Evolutionary conservation across 37 sponge, comb jelly and placozoan species (phyloP).

Genomic region (Crambe crambe): DNA sequence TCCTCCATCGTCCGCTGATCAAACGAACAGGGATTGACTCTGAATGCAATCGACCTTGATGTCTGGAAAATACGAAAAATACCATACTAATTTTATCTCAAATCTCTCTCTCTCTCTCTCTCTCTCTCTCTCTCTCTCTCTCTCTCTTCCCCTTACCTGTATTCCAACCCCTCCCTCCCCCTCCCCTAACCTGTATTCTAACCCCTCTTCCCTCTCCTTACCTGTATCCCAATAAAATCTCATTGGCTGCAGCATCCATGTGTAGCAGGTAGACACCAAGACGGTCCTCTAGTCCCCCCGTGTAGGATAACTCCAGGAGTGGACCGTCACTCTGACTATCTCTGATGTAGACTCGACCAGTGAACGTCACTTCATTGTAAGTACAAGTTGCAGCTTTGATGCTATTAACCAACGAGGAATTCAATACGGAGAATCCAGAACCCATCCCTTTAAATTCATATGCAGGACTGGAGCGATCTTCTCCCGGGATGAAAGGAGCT

Average conservation of each 20-base stretch:
- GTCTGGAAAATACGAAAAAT: conserved; percentile 13
- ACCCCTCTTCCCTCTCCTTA: too few species aligned
- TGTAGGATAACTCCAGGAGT: conserved; percentile 25
- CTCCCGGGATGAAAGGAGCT: conserved; percentile 3
- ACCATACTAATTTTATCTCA: too few species aligned
- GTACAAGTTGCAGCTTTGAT: conserved; percentile 11
- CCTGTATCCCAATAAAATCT: conserved; percentile 19
- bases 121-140: too few species aligned
- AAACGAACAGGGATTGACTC: conserved; percentile 11
- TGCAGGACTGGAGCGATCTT: not conserved
- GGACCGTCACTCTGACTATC: conserved; percentile 25
- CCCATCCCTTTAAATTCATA: conserved; percentile 26
- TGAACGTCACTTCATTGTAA: conserved; percentile 25
- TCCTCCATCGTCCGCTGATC: conserved; percentile 33
- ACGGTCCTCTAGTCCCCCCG: not conserved
- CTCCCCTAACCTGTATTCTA: too few species aligned
- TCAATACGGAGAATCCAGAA: not conserved
- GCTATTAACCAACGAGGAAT: not conserved
- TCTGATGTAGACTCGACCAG: conserved; percentile 2
- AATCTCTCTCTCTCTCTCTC: too few species aligned
- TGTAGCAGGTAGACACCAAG: conserved; percentile 7
- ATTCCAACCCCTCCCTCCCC: too few species aligned
- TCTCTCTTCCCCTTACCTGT: too few species aligned
- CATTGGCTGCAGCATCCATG: conserved; percentile 29
- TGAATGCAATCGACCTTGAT: conserved; percentile 5